These are phyloP conservation scores for Andricus curvator DNA, from an alignment of 2,888 invertebrate genomes.

Conservation along the genomic window DNA sequence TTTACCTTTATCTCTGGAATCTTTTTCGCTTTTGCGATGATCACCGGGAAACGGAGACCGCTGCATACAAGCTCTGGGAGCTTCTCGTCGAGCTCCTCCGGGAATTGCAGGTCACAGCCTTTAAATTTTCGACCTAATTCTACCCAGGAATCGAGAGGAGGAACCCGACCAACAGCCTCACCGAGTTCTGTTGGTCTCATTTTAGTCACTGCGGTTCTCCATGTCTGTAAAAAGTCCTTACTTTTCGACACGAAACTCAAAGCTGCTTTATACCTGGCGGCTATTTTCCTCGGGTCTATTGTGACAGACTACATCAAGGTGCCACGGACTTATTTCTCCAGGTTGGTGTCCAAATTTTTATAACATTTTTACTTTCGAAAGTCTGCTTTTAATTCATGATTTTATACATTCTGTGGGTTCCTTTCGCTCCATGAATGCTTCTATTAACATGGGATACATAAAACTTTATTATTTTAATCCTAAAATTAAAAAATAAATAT, in stretches of 20 bases:
- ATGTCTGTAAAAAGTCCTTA: slow-evolving; percentile 92
- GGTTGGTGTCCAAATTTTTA: not conserved
- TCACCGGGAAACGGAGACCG: slow-evolving; percentile 46
- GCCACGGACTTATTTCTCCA: slow-evolving; percentile 92
- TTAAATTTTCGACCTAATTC: slow-evolving; percentile 82
- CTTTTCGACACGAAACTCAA: slow-evolving; percentile 92
- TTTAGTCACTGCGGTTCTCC: slow-evolving; percentile 89
- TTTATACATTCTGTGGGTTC: too few relatives aligned
- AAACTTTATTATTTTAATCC: too few relatives aligned
- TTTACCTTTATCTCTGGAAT: not conserved
- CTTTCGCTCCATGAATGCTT: too few relatives aligned
- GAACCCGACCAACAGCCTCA: slow-evolving; percentile 90
- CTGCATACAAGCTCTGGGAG: slow-evolving; percentile 44
- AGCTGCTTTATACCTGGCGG: slow-evolving; percentile 90
- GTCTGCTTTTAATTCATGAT: too few relatives aligned
- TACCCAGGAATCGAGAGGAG: slow-evolving; percentile 80
- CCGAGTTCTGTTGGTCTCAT: slow-evolving; percentile 91
- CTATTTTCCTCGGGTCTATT: slow-evolving; percentile 90
- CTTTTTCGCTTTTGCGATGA: slow-evolving; percentile 45
- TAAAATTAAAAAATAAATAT: too few relatives aligned
- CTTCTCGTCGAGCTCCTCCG: slow-evolving; percentile 11
- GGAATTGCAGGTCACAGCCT: slow-evolving; percentile 45
- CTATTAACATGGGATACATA: too few relatives aligned
- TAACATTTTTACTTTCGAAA: not conserved
- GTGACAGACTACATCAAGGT: slow-evolving; percentile 90